Evolutionary conservation across 2,797 vertebrate species (phyloP), one percentile per base, ranked within the genome.

Genomic region (Staurois parvus): DNA sequence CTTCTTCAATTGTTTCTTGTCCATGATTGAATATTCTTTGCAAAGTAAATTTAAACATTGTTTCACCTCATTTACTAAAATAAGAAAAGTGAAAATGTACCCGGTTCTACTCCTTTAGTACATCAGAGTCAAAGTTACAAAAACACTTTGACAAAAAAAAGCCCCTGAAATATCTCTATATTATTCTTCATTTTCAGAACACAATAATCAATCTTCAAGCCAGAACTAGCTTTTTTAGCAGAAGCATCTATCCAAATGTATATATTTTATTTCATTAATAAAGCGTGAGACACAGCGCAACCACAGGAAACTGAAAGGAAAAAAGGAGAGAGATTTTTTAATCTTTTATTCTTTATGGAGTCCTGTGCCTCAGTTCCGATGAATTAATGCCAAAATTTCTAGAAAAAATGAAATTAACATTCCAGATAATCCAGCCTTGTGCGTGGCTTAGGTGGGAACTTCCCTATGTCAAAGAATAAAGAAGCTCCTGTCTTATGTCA

Each of bases 191-290:
- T 45, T 72, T 72, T 72, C 7, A 34, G 10, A 42, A 13, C 8
- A 42, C 9, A 17, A 11, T 26, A 37, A 72, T 42, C 21, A 26
- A 69, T 37, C 24, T 66, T 84, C 42, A 70, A 69, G 56, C 29
- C 45, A 59, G 42, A 15, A 88, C 78, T 83, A 88, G 90, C 88
- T 92, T 92, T 91, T 66, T 68, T 66, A 19, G 17, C 40, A 52
- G 70, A 82, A 52, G 52, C 40, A 72, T 56, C 40, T 73, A 83
- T 74, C 40, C 67, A 79, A 79, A 69, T 42, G 37, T 68, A 40
- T 68, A 76, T 52, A 62, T 74, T 78, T 87, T 79, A 83, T 83
- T 87, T 73, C 32, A 45, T 56, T 74, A 24, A 24, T 66, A 70
- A 83, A 83, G 85, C 75, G 40, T 19, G 40, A 52, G 75, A 87